Conservation (phyloP, 1,140 invertebrate genomes). For the Elymnias hypermnestra region DNA sequence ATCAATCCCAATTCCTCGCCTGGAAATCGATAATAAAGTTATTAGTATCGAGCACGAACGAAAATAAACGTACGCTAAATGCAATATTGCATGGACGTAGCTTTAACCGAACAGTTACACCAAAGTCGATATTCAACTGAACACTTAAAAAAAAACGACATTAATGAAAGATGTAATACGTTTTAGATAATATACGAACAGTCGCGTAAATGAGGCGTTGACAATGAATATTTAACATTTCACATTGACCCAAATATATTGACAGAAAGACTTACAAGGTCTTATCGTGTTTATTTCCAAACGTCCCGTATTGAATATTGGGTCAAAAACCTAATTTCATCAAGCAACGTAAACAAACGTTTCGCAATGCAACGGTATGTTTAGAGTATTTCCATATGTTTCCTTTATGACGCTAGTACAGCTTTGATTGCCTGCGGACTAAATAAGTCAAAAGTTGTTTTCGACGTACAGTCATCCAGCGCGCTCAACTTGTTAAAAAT, state of each 20-base stretch:
- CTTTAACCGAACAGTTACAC: conserved; percentile 19
- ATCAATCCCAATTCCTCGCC: conserved; percentile 65
- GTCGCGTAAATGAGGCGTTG: conserved; percentile 24
- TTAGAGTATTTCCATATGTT: conserved; percentile 43
- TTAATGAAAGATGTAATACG: not conserved
- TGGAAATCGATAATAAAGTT: conserved; percentile 42
- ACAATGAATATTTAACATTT: conserved; percentile 50
- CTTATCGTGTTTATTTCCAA: conserved; percentile 65
- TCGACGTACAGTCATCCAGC: conserved; percentile 28
- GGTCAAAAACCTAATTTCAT: conserved; percentile 64
- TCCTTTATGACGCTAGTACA: conserved; percentile 47
- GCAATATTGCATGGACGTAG: conserved; percentile 27
- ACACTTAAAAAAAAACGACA: conserved; percentile 10
- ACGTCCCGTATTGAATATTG: conserved; percentile 57
- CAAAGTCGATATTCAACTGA: conserved; percentile 20
- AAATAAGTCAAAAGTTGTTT: conserved; percentile 55
- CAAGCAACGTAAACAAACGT: conserved; percentile 69
- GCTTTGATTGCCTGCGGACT: conserved; percentile 32
- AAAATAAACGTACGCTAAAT: conserved; percentile 32
- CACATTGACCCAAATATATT: conserved; percentile 69
- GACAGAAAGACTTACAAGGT: conserved; percentile 61
- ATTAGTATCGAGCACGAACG: conserved; percentile 29
- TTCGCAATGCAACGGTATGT: conserved; percentile 41
- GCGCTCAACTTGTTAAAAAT: conserved; percentile 41
- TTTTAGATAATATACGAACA: conserved; percentile 10